Percentiles rank a stretch among this genome's conserved stretches.
Evolutionary conservation across 2,888 invertebrate genomes (phyloP).

Genomic region (Ditylenchus weischeri): DNA sequence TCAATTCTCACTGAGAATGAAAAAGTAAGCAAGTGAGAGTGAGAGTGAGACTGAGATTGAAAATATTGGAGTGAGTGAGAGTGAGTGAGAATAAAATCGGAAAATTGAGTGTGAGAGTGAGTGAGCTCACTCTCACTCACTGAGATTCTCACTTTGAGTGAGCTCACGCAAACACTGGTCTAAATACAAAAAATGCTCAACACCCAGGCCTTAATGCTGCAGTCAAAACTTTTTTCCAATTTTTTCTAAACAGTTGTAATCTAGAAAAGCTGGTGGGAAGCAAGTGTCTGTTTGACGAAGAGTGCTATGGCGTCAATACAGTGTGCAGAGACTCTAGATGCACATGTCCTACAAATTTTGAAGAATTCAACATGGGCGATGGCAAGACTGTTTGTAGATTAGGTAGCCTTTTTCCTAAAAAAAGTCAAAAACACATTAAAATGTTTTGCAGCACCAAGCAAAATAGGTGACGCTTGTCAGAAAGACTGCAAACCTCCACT

Average conservation of each 20-base stretch:
- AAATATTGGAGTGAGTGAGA: no score
- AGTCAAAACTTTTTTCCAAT: no score
- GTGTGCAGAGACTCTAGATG: constrained; percentile 54
- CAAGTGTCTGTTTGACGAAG: constrained; percentile 56
- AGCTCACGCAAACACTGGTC: no score
- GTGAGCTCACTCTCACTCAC: no score
- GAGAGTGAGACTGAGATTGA: no score
- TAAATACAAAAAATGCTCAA: no score
- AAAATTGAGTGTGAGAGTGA: no score
- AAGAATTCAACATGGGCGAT: constrained; percentile 54
- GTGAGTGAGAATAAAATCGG: no score
- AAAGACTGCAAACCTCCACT: constrained; percentile 57
- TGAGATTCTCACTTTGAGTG: no score
- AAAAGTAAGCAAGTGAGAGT: no score
- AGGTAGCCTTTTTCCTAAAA: constrained; percentile 39
- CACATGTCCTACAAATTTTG: constrained; percentile 58
- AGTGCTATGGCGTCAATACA: constrained; percentile 58
- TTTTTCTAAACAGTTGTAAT: constrained; percentile 1
- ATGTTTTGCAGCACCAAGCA: constrained; percentile 51
- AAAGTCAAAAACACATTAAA: background rate
- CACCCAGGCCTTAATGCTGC: no score
- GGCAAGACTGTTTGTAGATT: constrained; percentile 53
- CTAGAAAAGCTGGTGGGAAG: constrained; percentile 57
- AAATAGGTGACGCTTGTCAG: constrained; percentile 57
- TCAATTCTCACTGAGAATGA: no score